Evolutionary conservation across 2,113 vertebrate species (phyloP), one percentile per base, ranked within the genome.

Genomic region (Macrotus californicus): DNA sequence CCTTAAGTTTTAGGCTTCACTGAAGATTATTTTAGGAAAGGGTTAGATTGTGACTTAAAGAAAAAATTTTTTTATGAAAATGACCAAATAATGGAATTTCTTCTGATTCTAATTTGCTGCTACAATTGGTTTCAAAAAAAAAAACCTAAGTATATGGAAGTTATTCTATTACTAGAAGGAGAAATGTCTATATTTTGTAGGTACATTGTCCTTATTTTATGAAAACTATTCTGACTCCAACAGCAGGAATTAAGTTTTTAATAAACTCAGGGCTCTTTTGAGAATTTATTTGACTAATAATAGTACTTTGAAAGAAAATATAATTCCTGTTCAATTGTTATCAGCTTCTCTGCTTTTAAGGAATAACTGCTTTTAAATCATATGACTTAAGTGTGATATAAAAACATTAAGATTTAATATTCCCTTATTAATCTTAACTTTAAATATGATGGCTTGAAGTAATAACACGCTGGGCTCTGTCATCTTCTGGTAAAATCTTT

Each of bases 341-440:
- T 91, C 39, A 88, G 61, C 79, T 43, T 87, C 56, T 50, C 54
- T 56, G n/a, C 56, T 94, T 84, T 93, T 72, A 19, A 24, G 39
- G 16, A 39, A 46, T n/a, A n/a, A n/a, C n/a, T n/a, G n/a, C n/a
- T n/a, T n/a, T n/a, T n/a, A n/a, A n/a, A n/a, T n/a, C n/a, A n/a
- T n/a, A n/a, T 91, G 61, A 91, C 85, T 91, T 85, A 83, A 66
- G 46, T 88, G 19, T 91, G 48, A 83, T 64, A n/a, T 59, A 87
- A 87, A 82, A 95, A 70, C 12, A 54, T 46, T 70, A 64, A 81
- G 69, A 69, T 93, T 52, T 87, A 19, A 90, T 69, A 82, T 64
- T 89, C 59, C 29, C 41, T 75, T 36, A 14, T 59, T 52, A 61
- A 56, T 69, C 48, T 81, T 52, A 84, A 72, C 6, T 80, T 94